These are phyloP conservation scores for Zygothrica quintamaculata DNA, from an alignment of 2,888 invertebrate genomes.

Conservation along the genomic window DNA sequence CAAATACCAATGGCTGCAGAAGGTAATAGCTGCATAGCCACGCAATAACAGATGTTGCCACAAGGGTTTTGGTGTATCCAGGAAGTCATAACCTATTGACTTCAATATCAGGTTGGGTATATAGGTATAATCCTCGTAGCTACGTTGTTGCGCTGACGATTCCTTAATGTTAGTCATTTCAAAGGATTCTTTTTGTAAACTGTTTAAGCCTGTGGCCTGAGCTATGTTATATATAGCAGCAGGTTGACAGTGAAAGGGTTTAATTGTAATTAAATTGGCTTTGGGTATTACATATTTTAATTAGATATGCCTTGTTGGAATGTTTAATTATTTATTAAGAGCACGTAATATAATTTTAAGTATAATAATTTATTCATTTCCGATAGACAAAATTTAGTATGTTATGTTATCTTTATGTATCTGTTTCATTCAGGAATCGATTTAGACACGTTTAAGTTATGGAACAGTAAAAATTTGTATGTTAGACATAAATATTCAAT, in stretches of 20 bases:
- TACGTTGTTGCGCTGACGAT: conserved; percentile 8
- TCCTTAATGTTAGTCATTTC: background rate
- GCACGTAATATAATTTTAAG: background rate
- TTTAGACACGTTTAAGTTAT: background rate
- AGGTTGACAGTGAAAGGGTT: background rate
- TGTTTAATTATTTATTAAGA: too few species aligned
- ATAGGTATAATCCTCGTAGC: conserved; percentile 49
- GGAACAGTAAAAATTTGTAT: conserved; percentile 23
- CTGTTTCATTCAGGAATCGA: too few species aligned
- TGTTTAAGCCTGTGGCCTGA: background rate
- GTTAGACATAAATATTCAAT: conserved; percentile 44
- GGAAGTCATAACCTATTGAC: conserved; percentile 49
- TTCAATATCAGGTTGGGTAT: conserved; percentile 44
- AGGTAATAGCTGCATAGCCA: conserved; percentile 24
- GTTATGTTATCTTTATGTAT: too few species aligned
- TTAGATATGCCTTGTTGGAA: background rate
- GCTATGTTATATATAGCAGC: background rate
- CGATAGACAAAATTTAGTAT: too few species aligned
- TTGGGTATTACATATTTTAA: background rate
- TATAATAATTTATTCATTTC: background rate
- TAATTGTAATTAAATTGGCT: conserved; percentile 11
- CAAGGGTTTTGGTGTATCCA: conserved; percentile 26
- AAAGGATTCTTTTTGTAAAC: background rate
- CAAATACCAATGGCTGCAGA: conserved; percentile 20
- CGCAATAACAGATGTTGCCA: conserved; percentile 31